Base-by-base conservation (phyloP, 2,888 invertebrate species). In the Hipparchia sbordonii region DNA sequence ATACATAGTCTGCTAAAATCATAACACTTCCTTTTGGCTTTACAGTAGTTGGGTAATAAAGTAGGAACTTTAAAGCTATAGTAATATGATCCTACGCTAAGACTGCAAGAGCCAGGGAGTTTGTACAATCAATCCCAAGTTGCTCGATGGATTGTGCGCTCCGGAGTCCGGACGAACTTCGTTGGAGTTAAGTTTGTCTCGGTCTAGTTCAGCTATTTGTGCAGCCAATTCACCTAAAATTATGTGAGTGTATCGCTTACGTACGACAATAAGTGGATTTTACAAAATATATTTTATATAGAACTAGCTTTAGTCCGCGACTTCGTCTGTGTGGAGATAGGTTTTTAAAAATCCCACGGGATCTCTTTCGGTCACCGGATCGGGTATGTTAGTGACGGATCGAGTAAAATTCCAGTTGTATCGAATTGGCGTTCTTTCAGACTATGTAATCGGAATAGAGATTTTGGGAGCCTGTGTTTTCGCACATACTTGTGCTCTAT, bases 41-140 rank as follows among this genome's bases (percentile, higher is more conserved):
- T 39, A 39, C 39, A 2, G 39, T 39, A 39, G 39, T 39, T 39
- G 3, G 39, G 39, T 39, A 39, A 39, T 39, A 5, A 39, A 60
- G 45, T 60, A 8, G n/a, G n/a, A 76, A 75, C 72, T 77, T 67
- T 73, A 76, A 79, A 76, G 72, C 74, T 48, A 8, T 48, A 48
- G 1, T 77, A 52, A 13, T 63, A 33, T 62, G 62, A 62, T 62
- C 13, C 13, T 9, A 52, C 65, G 65, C 65, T 65, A 77, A 79
- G 74, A 67, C 72, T 61, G 68, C 60, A 63, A 52, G 61, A 61
- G 60, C 13, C 45, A 39, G 48, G 60, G 72, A 78, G 79, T 80
- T 80, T 78, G 77, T 76, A 79, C 77, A 79, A 79, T 78, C 79
- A 78, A 79, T 80, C 75, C 76, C 57, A 77, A 80, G 74, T 79